These are phyloP conservation scores for Tenebrio molitor DNA, from an alignment of 1,140 invertebrate species.

Conservation along the genomic window DNA sequence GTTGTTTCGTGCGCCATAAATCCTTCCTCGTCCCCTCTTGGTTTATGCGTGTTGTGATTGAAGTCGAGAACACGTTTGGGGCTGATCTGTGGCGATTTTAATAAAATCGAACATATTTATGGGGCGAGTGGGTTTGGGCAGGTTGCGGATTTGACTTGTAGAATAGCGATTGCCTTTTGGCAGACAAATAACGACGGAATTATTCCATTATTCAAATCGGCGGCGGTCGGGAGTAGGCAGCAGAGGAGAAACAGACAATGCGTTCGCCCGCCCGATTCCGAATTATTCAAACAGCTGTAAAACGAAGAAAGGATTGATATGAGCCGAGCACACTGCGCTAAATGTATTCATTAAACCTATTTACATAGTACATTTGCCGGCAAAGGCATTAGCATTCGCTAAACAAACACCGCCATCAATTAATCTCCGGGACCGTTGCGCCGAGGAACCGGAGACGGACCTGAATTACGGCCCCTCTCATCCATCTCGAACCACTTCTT, in stretches of 20 bases:
- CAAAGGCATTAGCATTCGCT: constrained; percentile 50
- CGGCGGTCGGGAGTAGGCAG: constrained; percentile 41
- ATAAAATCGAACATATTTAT: constrained; percentile 38
- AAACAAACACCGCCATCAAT: constrained; percentile 52
- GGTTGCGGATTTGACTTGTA: constrained; percentile 54
- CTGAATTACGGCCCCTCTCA: constrained; percentile 31
- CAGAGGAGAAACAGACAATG: constrained; percentile 54
- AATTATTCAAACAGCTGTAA: constrained; percentile 60
- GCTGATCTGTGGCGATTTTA: constrained; percentile 16
- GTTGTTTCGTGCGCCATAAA: neutral
- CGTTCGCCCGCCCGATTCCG: constrained; percentile 51
- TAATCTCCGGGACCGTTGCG: constrained; percentile 44
- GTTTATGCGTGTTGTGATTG: constrained; percentile 36
- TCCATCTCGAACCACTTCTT: constrained; percentile 32
- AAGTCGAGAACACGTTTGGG: constrained; percentile 23
- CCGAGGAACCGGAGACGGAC: constrained; percentile 35
- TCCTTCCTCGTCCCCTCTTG: neutral
- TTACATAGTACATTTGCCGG: constrained; percentile 56
- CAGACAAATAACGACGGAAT: constrained; percentile 58
- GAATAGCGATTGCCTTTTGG: constrained; percentile 57
- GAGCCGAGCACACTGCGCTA: constrained; percentile 51
- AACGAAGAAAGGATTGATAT: constrained; percentile 61
- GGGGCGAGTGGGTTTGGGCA: constrained; percentile 30
- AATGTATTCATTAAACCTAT: constrained; percentile 61
- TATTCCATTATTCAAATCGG: constrained; percentile 58